A percentile compares a stretch with the other conserved stretches of the same genome.
phyloP scores from a whole-genome alignment of 2,888 invertebrate genomes.

The Eupsilia transversa region DNA sequence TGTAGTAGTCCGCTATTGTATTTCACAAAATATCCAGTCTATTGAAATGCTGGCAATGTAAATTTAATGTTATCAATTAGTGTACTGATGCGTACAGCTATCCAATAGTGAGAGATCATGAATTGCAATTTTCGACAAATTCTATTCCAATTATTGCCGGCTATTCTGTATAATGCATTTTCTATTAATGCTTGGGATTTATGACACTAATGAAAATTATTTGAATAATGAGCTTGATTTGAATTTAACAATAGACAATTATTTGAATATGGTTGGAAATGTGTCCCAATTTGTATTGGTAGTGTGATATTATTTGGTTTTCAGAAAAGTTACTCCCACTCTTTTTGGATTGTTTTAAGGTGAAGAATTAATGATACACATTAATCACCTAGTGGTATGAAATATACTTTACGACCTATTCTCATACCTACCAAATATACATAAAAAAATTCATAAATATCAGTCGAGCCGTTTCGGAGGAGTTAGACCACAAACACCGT shows the following conservation, averaged over 20 bases:
- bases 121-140: conserved; percentile 13
- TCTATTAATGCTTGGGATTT: neutral
- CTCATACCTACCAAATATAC: too few relatives aligned
- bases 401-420: too few relatives aligned
- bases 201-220: neutral
- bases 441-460: too few relatives aligned
- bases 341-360: neutral
- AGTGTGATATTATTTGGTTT: neutral
- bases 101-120: neutral
- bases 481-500: too few relatives aligned
- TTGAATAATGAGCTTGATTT: conserved; percentile 1
- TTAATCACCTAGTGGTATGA: too few relatives aligned
- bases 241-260: neutral
- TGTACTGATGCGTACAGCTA: neutral
- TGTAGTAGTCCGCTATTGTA: neutral
- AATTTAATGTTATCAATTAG: conserved; percentile 8
- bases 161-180: neutral
- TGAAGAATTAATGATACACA: too few relatives aligned
- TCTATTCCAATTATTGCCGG: neutral
- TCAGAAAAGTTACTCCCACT: too few relatives aligned
- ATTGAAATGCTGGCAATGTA: conserved; percentile 19
- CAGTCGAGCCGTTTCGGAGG: too few relatives aligned
- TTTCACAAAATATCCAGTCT: conserved; percentile 23
- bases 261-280: neutral
- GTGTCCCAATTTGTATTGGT: neutral